Conservation (phyloP, 2,113 vertebrate species). For the Bostrychus sinensis region DNA sequence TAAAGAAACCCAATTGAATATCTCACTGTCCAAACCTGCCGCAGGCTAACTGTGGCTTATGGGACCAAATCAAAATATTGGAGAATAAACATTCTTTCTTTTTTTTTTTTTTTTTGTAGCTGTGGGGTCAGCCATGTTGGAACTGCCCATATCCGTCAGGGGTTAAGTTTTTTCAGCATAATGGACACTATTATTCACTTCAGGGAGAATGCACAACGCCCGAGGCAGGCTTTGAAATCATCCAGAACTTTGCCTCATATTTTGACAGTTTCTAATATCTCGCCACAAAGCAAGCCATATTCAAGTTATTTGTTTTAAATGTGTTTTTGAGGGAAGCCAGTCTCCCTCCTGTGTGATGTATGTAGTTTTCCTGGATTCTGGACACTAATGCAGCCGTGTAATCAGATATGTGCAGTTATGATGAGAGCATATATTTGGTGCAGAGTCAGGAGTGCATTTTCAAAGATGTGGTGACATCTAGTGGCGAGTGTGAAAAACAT, state of each 20-base stretch:
- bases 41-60: conserved; percentile 31
- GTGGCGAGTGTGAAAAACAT: neutral
- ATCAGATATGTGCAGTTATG: neutral
- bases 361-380: neutral
- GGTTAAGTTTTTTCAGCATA: conserved; percentile 47
- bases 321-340: neutral
- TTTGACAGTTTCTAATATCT: conserved; percentile 55
- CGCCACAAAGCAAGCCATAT: conserved; percentile 19
- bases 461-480: neutral
- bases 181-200: conserved; percentile 49
- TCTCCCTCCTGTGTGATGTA: conserved; percentile 1
- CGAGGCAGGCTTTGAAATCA: conserved; percentile 15
- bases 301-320: conserved; percentile 2
- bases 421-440: neutral
- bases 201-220: conserved; percentile 14
- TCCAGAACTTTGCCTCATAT: conserved; percentile 20
- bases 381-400: neutral
- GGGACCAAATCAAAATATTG: conserved; percentile 37
- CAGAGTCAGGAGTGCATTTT: neutral
- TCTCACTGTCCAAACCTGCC: conserved; percentile 26
- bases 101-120: no score
- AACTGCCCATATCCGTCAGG: conserved; percentile 43
- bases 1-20: conserved; percentile 44
- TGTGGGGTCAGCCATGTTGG: conserved; percentile 19
- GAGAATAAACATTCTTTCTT: conserved; percentile 44